Percentiles rank a stretch among this genome's conserved stretches.
phyloP scores from a whole-genome alignment of 2,113 vertebrate genomes.

The Jaculus jaculus region DNA sequence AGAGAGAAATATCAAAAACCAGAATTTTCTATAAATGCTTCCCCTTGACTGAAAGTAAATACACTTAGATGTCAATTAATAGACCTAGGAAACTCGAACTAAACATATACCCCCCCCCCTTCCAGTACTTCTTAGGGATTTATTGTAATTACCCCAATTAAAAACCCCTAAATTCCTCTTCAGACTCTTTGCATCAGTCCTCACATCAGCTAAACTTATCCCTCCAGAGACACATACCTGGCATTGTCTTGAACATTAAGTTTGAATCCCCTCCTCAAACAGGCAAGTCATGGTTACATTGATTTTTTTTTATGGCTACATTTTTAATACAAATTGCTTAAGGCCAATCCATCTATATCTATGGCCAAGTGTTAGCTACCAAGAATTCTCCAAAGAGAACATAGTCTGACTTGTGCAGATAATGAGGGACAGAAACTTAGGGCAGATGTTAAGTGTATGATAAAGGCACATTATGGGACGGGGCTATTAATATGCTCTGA shows the following conservation, averaged over 20 bases:
- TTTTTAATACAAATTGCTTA: constrained; percentile 46
- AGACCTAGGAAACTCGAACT: constrained; percentile 26
- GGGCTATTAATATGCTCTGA: constrained; percentile 40
- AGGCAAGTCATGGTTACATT: neutral
- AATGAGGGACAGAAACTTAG: constrained; percentile 53
- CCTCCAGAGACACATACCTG: constrained; percentile 7
- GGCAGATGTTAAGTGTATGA: constrained; percentile 51
- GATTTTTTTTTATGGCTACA: neutral
- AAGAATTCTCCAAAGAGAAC: constrained; percentile 57
- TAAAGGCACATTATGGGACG: constrained; percentile 52
- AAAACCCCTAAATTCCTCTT: neutral
- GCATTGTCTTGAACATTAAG: constrained; percentile 7
- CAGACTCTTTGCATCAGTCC: neutral
- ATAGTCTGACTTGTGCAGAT: neutral
- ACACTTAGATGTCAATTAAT: neutral
- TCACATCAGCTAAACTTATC: neutral
- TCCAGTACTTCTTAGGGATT: neutral
- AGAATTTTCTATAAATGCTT: constrained; percentile 44
- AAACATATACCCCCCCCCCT: neutral
- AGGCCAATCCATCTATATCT: constrained; percentile 13
- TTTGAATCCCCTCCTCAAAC: neutral
- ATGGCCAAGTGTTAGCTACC: constrained; percentile 23
- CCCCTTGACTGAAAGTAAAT: neutral
- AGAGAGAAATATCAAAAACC: constrained; percentile 56
- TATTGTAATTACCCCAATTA: neutral